Base-by-base conservation (phyloP, 1,140 invertebrate species). In the Drosophila sechellia region DNA sequence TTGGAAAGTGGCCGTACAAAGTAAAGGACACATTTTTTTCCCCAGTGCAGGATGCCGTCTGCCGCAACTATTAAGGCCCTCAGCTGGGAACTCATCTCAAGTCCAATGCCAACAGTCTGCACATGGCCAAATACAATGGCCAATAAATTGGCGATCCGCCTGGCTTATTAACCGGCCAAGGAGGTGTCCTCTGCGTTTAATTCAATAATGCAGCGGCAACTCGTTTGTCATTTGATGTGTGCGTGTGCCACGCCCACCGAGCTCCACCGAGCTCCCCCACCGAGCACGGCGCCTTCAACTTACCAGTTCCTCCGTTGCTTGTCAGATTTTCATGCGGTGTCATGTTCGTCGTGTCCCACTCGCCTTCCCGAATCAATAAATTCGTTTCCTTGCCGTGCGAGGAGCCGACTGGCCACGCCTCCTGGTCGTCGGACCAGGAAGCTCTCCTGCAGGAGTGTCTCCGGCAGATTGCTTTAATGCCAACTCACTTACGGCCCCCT, bases 321-420 rank as follows among this genome's bases (percentile, higher is more conserved):
- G 81, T 84, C 81, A 80, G 77, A 80, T 84, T 85, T 84, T 84
- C 81, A 65, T 80, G 68, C 76, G 77, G 63, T 63, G 79, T 83
- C 70, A 84, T 84, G 79, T 84, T 39, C 49, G n/a, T 68, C 11
- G 37, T 39, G 37, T 39, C 22, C n/a, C n/a, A n/a, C n/a, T n/a
- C n/a, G n/a, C n/a, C n/a, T n/a, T n/a, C n/a, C 10, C 31, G 61
- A 59, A 80, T 77, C 77, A 65, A 86, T 85, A 80, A 86, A 81
- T 81, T 74, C 52, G 73, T 73, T 84, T 70, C 56, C 46, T 55
- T 57, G 20, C 48, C 25, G 52, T 60, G 20, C n/a, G n/a, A 39
- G n/a, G 15, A 11, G 22, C 10, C 22, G 15, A 35, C 50, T 55
- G 58, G 58, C 50, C 58, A 60, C 15, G 58, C 58, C 34, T n/a